Base-by-base conservation (phyloP, 2,113 vertebrate genomes). In the Apteryx owenii region DNA sequence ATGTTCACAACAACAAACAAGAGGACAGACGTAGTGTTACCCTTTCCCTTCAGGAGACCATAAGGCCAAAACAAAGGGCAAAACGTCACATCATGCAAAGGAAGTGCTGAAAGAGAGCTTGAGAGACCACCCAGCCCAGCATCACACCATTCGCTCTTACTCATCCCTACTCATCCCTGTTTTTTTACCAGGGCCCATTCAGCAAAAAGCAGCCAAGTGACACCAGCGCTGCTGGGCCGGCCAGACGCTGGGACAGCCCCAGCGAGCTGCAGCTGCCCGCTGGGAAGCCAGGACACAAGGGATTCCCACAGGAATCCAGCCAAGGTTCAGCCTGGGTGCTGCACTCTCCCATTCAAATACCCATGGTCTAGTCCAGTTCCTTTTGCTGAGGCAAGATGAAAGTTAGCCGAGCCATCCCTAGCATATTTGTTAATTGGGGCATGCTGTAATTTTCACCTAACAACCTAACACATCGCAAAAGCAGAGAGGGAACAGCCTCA, bases 231-330 rank as follows among this genome's bases (percentile, higher is more conserved):
- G 2, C 60, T 40, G 58, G 72, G 51, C n/a, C 46, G 38, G 66
- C 46, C 22, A 2, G 56, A 31, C 11, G 29, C 81, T 69, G 73
- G 77, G 96, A 85, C 48, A 64, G 87, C 23, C 50, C 33, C 1
- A 0, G 70, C n/a, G 10, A 81, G 90, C 42, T 0, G 0, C 92
- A 96, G 95, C 87, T 88, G 88, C 94, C 90, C 36, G 56, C 81
- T 5, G 14, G 85, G 94, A 94, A 93, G 76, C 8, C 85, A 44
- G 76, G 82, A 92, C 88, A 86, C 1, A 9, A 85, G 76, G 96
- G 90, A 96, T 93, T 95, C 90, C 88, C 96, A 90, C 48, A 95
- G 88, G 80, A 95, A 73, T 29, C 14, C 71, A 44, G 85, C 85
- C 85, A 94, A 92, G 71, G 85, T 69, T 76, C 90, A 83, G 90